Evolutionary conservation across 2,113 vertebrate species (phyloP).

Genomic region (Boulengeromyrus knoepffleri): DNA sequence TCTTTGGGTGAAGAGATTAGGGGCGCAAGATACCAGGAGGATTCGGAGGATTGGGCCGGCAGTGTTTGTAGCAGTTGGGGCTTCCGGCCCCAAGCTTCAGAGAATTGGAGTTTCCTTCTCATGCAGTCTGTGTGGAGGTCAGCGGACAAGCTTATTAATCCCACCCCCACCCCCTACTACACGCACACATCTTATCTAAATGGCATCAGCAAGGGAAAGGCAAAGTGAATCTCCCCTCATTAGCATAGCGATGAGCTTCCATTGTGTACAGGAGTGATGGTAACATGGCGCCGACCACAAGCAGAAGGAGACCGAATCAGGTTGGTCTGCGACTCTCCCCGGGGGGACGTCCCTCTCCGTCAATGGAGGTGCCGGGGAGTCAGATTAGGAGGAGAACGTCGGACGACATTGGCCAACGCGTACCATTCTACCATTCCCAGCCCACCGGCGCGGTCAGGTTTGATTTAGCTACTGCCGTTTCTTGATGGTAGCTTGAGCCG

Average conservation of each 20-base stretch:
- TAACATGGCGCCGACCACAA: conserved; percentile 16
- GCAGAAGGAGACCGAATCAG: not conserved
- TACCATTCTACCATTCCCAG: not conserved
- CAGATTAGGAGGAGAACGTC: not conserved
- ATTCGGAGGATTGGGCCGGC: not conserved
- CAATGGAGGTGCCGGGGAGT: not conserved
- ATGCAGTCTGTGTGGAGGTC: not conserved
- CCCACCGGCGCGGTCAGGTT: not conserved
- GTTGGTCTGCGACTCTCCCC: not conserved
- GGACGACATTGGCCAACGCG: not conserved
- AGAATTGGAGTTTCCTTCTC: not conserved
- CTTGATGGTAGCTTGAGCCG: not conserved
- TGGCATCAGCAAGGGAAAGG: not conserved
- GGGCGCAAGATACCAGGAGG: not conserved
- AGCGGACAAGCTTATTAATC: not conserved
- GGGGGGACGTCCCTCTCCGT: not conserved
- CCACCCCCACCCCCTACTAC: not conserved
- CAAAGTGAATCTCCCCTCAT: conserved; percentile 18
- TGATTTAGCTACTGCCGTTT: not conserved
- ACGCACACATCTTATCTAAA: conserved; percentile 1
- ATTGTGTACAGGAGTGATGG: conserved; percentile 27
- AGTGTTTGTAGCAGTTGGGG: not conserved
- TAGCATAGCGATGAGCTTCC: conserved; percentile 30
- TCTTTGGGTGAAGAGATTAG: not conserved
- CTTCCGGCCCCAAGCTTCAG: not conserved